phyloP scores from a whole-genome alignment of 2,888 invertebrate genomes.

The Liopterus haemorrhoidalis region DNA sequence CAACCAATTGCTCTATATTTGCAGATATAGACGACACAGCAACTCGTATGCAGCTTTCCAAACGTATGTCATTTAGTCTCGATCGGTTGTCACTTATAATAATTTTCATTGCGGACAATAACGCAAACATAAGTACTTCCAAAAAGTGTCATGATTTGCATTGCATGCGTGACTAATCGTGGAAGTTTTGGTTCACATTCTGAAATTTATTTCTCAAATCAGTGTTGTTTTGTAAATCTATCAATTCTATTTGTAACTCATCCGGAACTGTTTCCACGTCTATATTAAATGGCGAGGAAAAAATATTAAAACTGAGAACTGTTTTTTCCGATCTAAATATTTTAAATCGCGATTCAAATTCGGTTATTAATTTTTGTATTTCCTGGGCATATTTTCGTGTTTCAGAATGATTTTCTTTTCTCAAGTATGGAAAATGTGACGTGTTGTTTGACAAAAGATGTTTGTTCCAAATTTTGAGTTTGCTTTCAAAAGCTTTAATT shows the following conservation, averaged over 20 bases:
- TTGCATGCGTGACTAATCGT: too few species aligned
- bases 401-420: slow-evolving; percentile 22
- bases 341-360: slow-evolving; percentile 23
- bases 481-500: slow-evolving; percentile 19
- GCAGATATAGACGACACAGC: too few species aligned
- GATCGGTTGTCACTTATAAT: too few species aligned
- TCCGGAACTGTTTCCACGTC: slow-evolving; percentile 26
- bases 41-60: too few species aligned
- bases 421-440: slow-evolving; percentile 26
- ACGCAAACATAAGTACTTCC: too few species aligned
- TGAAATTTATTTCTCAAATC: slow-evolving; percentile 21
- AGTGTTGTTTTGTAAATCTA: slow-evolving; percentile 26
- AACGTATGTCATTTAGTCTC: too few species aligned
- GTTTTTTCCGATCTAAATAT: slow-evolving; percentile 23
- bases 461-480: slow-evolving; percentile 25
- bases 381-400: slow-evolving; percentile 25
- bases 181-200: slow-evolving; percentile 23
- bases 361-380: slow-evolving; percentile 23
- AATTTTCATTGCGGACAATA: too few species aligned
- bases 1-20: too few species aligned
- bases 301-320: slow-evolving; percentile 25
- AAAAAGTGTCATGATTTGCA: too few species aligned
- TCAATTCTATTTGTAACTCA: slow-evolving; percentile 26
- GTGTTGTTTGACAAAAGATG: slow-evolving; percentile 24
- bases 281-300: slow-evolving; percentile 28